Evolutionary conservation across 2,888 invertebrate species (phyloP).

Genomic region (Argyresthia goedartella): DNA sequence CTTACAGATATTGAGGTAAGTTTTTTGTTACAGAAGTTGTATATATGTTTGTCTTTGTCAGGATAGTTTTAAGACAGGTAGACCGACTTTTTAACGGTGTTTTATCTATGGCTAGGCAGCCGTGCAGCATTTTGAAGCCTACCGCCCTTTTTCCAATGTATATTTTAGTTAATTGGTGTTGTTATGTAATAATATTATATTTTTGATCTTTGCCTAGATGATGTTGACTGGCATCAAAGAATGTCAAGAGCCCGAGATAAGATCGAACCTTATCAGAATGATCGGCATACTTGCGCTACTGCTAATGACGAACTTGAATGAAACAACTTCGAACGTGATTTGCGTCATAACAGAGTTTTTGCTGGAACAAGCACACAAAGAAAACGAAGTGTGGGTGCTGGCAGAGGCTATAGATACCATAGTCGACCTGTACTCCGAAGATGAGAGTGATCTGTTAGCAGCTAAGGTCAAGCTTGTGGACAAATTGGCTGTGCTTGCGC

Average conservation of each 20-base stretch:
- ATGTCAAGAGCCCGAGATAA: slow-evolving; percentile 66
- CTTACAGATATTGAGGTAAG: slow-evolving; percentile 69
- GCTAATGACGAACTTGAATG: slow-evolving; percentile 46
- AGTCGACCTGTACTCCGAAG: slow-evolving; percentile 83
- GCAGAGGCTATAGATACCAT: slow-evolving; percentile 82
- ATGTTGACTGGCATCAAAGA: slow-evolving; percentile 65
- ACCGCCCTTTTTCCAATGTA: no score
- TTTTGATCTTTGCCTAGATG: slow-evolving; percentile 34
- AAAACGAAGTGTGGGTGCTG: slow-evolving; percentile 77
- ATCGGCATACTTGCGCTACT: slow-evolving; percentile 67
- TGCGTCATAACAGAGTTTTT: slow-evolving; percentile 71
- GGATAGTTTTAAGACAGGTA: no score
- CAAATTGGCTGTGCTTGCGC: slow-evolving; percentile 69
- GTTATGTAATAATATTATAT: no score
- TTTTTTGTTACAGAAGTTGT: background rate
- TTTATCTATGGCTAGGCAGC: no score
- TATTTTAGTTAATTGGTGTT: no score
- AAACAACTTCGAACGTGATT: slow-evolving; percentile 41
- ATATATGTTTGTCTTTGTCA: background rate
- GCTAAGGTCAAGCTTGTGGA: slow-evolving; percentile 74
- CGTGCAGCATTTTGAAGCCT: no score
- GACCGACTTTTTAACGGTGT: no score
- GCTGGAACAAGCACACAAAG: slow-evolving; percentile 71
- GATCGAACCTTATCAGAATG: slow-evolving; percentile 72
- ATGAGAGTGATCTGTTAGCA: slow-evolving; percentile 77